Conservation (phyloP, 2,113 vertebrate genomes). For the Mastomys natalensis region DNA sequence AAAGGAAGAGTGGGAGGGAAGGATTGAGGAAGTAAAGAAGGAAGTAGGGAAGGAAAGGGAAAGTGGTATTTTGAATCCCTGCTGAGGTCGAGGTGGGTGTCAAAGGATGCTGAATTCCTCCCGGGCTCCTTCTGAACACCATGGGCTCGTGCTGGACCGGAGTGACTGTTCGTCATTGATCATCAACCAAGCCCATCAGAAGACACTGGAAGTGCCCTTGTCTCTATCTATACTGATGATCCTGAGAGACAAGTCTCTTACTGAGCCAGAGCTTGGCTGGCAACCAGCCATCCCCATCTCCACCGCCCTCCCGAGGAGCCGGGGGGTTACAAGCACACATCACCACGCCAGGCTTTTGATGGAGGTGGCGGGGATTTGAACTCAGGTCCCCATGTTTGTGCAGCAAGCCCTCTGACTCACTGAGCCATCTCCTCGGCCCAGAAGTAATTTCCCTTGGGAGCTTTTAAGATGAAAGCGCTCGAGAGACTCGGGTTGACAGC, state of each 20-base stretch:
- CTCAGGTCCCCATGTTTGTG: not conserved
- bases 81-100: not conserved
- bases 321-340: not conserved
- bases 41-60: not conserved
- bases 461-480: not conserved
- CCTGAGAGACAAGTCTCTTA: not conserved
- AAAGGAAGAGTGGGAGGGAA: accelerated
- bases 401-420: not conserved
- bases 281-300: not conserved
- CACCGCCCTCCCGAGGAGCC: too few species aligned
- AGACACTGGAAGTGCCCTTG: not conserved
- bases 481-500: not conserved
- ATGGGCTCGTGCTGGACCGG: not conserved
- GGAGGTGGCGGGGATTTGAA: not conserved
- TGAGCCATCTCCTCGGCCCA: not conserved
- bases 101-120: not conserved
- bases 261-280: not conserved
- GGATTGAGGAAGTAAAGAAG: too few species aligned
- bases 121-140: not conserved
- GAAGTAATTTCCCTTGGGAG: not conserved
- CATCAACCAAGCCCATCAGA: not conserved
- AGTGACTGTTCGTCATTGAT: not conserved
- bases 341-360: not conserved
- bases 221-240: not conserved
- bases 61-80: not conserved